phyloP scores from a whole-genome alignment of 2,797 vertebrate genomes.

The Spheniscus humboldti region DNA sequence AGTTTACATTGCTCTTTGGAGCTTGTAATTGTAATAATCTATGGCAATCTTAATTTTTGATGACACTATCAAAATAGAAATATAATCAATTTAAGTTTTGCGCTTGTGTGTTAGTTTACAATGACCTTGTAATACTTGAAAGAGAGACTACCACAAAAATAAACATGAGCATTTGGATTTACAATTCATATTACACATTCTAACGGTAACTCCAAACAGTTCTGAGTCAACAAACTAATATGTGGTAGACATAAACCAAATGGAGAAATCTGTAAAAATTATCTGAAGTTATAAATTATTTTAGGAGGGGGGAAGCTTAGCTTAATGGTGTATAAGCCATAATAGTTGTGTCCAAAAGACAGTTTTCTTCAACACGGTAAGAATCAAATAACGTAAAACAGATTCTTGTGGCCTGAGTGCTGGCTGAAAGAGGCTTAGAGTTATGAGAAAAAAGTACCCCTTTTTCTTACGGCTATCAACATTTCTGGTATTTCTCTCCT shows the following conservation, averaged over 20 bases:
- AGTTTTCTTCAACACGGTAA: neutral
- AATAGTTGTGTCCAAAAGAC: neutral
- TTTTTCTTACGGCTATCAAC: neutral
- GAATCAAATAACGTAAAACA: neutral
- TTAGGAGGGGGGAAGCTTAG: neutral
- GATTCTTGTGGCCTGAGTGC: neutral
- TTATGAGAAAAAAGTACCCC: neutral
- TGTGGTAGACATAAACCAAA: neutral
- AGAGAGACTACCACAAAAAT: neutral
- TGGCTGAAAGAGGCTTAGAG: neutral
- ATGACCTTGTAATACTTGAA: neutral
- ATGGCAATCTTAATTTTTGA: neutral
- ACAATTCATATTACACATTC: neutral
- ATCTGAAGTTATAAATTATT: neutral
- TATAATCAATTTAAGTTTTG: neutral
- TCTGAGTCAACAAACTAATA: neutral
- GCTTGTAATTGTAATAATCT: neutral
- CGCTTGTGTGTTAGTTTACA: neutral
- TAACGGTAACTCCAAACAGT: neutral
- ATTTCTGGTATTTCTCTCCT: neutral
- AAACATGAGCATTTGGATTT: neutral
- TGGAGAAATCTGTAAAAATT: neutral
- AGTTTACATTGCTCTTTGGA: neutral
- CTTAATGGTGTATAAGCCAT: neutral
- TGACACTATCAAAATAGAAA: neutral